Evolutionary conservation across 2,113 vertebrate genomes (phyloP), one percentile per base, ranked within the genome.

Genomic region (Cyprinodon variegatus): DNA sequence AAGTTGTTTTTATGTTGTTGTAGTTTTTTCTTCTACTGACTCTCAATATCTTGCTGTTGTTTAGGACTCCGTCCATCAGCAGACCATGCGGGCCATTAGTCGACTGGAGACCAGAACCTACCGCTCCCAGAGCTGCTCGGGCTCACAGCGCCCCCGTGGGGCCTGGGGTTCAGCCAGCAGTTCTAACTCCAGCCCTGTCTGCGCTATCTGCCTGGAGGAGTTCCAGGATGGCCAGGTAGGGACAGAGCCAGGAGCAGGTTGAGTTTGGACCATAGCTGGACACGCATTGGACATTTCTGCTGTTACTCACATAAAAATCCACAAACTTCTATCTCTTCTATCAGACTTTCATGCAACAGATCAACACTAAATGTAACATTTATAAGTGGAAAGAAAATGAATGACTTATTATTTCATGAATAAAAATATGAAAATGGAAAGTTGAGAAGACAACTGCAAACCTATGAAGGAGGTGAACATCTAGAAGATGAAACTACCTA

Each of bases 171-270:
- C 97, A 0, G 94, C 91, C 72, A 97, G 96, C 93, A 98, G 95
- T 93, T 97, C 96, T 88, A 96, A 95, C 86, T 99, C 98, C 0
- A 93, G 94, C 57, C 97, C 98, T 0, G 82, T 98, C 78, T 99
- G 98, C 41, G 97, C 97, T 9, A 96, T 99, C 88, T 99, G 98
- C 82, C 93, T 99, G 87, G 98, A 99, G 84, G 98, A 99, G 78
- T 99, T 99, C 89, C 94, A 94, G 14, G 97, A 99, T 20, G 98
- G 98, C 0, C 97, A 99, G 96, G 98, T 99, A 88, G 65, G 61
- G 29, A 7, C 50, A 70, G 53, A 12, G 4, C 0, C 10, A 20
- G 46, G 0, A 20, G 20, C 3, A 11, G 4, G 7, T 37, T 38
- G 8, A 10, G 1, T 45, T 41, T 69, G 69, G 13, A 38, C 3